Evolutionary conservation across 2,797 vertebrate species (phyloP), one percentile per base, ranked within the genome.

Genomic region (Acomys russatus): DNA sequence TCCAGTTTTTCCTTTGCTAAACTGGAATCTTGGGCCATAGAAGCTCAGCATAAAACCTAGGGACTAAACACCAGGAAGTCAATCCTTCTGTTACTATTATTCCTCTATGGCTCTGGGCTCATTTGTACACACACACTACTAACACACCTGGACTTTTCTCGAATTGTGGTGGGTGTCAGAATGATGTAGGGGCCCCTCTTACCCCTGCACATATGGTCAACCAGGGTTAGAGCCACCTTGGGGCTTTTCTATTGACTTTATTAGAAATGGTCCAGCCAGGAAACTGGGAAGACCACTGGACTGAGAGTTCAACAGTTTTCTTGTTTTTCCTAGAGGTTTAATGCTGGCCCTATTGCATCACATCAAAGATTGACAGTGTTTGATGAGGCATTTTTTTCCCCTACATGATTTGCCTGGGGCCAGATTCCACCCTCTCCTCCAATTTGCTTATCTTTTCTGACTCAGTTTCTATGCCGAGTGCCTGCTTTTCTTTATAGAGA

Each of bases 361-460:
- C 64, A 35, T 79, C 76, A 25, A 59, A 93, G 82, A 54, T 30
- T 15, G 51, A 17, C 35, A n/a, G 12, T 68, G 6, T 18, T 79
- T 54, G 73, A 54, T 54, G 73, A 54, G 66, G 71, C 84, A 83
- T 94, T 96, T 77, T 49, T 59, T 44, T 44, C 44, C 44, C 23
- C 6, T 38, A 8, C n/a, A 9, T 10, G 54, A n/a, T 18, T 76
- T 30, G 1, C 73, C 73, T 49, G 18, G 23, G 22, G 28, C 22
- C 51, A 56, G 85, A 28, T 71, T n/a, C 25, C 20, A 5, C 10
- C 35, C 56, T 63, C 38, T 25, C 56, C 22, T 66, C 25, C 25
- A 71, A 25, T 84, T 86, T 28, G 77, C 17, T 22, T 86, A 33
- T 6, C 73, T 90, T 93, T 96, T 90, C 87, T 91, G 91, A 87